These are phyloP conservation scores for Sylvilagus bachmani DNA, from an alignment of 2,113 vertebrate genomes.

Conservation along the genomic window DNA sequence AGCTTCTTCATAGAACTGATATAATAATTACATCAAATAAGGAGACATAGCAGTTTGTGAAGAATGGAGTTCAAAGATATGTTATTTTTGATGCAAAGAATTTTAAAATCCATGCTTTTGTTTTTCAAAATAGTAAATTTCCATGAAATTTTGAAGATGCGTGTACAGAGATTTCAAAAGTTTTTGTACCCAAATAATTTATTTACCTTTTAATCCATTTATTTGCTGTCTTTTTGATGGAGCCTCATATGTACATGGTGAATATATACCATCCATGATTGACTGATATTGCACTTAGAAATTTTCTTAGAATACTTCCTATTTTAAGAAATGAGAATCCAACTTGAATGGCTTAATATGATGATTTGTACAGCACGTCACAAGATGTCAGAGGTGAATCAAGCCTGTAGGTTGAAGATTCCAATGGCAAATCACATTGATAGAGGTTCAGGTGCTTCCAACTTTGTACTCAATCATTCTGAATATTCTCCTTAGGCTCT, in stretches of 20 bases:
- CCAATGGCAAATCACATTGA: not conserved
- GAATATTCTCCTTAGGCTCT: not conserved
- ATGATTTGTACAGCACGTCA: not conserved
- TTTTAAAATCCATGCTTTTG: too few relatives aligned
- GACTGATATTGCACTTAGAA: not conserved
- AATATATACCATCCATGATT: not conserved
- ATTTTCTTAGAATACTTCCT: slow-evolving; percentile 15
- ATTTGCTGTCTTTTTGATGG: too few relatives aligned
- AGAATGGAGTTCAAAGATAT: too few relatives aligned
- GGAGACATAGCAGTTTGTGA: too few relatives aligned
- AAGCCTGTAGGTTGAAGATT: not conserved
- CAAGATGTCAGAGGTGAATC: not conserved
- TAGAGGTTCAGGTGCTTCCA: not conserved
- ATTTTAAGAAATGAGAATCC: slow-evolving; percentile 10
- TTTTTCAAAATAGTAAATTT: too few relatives aligned
- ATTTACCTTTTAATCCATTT: too few relatives aligned
- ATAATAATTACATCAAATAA: not conserved
- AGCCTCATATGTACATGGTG: not conserved
- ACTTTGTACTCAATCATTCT: not conserved
- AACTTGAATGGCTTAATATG: not conserved
- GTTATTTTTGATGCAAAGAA: too few relatives aligned
- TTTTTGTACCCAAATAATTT: too few relatives aligned
- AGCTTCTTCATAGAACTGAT: not conserved
- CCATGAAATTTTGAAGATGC: too few relatives aligned
- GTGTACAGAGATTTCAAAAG: too few relatives aligned